Base-by-base conservation (phyloP, 2,113 vertebrate species). In the Nothoprocta perdicaria region DNA sequence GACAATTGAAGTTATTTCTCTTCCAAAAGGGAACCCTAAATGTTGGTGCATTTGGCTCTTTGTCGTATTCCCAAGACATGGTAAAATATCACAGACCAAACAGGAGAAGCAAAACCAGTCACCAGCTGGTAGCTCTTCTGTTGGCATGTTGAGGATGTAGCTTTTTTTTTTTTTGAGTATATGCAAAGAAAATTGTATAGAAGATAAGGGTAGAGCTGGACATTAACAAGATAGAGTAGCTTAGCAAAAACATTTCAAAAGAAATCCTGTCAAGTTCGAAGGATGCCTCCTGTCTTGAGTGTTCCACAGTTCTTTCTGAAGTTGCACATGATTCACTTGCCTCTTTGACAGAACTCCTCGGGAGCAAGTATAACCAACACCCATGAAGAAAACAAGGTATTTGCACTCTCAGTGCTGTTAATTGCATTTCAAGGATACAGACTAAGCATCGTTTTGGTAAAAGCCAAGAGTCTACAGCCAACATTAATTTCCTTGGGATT, bases 401-500 rank as follows among this genome's bases (percentile, higher is more conserved):
- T 78, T 93, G 41, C 38, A 74, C n/a, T 65, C 66, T 84, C 63
- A 71, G 35, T 74, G 31, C 43, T 83, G 38, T 67, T 66, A 89
- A 68, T 43, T 58, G 40, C 53, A 84, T 91, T 96, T 90, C 77
- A 3, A 3, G 74, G 66, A 84, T 65, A 68, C 15, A 75, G 35
- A 76, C 24, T 31, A 80, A 45, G 58, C 31, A 75, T 16, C 18
- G 43, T 62, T 93, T 91, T 41, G 69, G 65, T 4, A 79, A 58
- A 88, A 65, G 17, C 40, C 40, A 16, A 81, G n/a, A 68, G n/a
- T 17, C 43, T 66, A 46, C 18, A 61, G 48, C 33, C 62, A 66
- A 31, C 84, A 26, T 60, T 76, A 66, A 67, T 69, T 86, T 94
- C 74, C 83, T 73, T 22, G n/a, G 78, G 69, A 82, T 92, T 71